Conservation (phyloP, 2,797 vertebrate species). For the Microctenopoma lineatum region DNA sequence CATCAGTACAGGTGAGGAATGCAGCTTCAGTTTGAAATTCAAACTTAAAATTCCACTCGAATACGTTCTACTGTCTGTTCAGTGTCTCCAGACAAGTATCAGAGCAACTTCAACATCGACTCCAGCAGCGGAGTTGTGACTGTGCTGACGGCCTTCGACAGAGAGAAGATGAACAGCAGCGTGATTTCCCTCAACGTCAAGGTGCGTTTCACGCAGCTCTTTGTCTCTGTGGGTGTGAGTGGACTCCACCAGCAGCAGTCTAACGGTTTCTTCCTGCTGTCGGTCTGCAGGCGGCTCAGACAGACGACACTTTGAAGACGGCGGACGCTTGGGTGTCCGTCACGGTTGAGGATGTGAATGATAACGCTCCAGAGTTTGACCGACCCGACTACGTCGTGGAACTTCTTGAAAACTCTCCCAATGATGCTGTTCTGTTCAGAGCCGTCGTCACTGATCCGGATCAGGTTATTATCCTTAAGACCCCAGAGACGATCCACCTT, state of each 20-base stretch:
- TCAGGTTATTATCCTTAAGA: constrained; percentile 62
- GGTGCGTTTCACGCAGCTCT: constrained; percentile 64
- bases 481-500: background rate
- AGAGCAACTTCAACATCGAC: constrained; percentile 60
- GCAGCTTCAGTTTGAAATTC: too few relatives aligned
- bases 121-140: constrained; percentile 72
- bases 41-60: too few relatives aligned
- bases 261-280: background rate
- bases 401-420: constrained; percentile 81
- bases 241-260: background rate
- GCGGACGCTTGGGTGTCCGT: constrained; percentile 76
- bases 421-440: constrained; percentile 69
- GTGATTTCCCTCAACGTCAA: constrained; percentile 75
- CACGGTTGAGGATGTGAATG: constrained; percentile 79
- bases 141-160: constrained; percentile 71
- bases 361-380: constrained; percentile 78
- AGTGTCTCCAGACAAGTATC: constrained; percentile 78
- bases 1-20: constrained; percentile 76
- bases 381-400: constrained; percentile 54
- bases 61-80: constrained; percentile 11
- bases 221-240: too few relatives aligned
- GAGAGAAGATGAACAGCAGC: constrained; percentile 72
- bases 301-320: constrained; percentile 76
- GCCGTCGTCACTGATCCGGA: constrained; percentile 78
- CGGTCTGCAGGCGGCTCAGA: constrained; percentile 78